Base-by-base conservation (phyloP, 2,113 vertebrate species). In the Peucedramus taeniatus region DNA sequence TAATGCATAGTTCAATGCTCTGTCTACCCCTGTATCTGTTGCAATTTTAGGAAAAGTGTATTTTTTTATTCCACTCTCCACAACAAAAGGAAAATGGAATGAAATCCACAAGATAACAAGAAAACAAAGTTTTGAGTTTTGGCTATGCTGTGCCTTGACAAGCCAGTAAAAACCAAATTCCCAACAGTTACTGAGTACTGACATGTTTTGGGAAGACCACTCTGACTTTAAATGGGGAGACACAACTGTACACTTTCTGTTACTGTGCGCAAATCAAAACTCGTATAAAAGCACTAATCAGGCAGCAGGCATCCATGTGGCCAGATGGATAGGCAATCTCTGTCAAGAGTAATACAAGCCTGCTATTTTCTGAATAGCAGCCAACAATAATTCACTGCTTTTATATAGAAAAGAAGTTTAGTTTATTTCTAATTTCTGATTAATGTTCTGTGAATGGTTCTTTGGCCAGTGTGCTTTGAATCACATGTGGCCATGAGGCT, bases 321-420 rank as follows among this genome's bases (percentile, higher is more conserved):
- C 83, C 94, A 96, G 92, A 95, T 97, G 89, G 89, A 93, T 30
- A 68, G 78, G 64, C 39, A 97, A 64, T 53, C 44, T 96, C 87
- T 89, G 56, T 96, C 75, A 94, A 89, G 23, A 95, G 50, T 93
- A 87, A 90, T 64, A 83, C 88, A 94, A 95, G 78, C 45, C 92
- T 94, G 47, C 27, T 44, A 78, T 90, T 96, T 93, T n/a, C 91
- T 97, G 93, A 97, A 97, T 83, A 91, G 68, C 70, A 94, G 78
- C 72, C 94, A 95, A 71, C 94, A 92, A 92, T 93, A 95, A 87
- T 70, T 45, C 54, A 59, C 59, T 93, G 68, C 6, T 71, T 96
- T 92, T 94, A 65, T 83, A 47, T 33, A 87, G 50, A 72, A 85
- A 79, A 91, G 44, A 86, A 31, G 37, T 96, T 74, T 53, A 80